These are phyloP conservation scores for Enteromius mattozi DNA, from an alignment of 2,797 vertebrate genomes.

Conservation along the genomic window DNA sequence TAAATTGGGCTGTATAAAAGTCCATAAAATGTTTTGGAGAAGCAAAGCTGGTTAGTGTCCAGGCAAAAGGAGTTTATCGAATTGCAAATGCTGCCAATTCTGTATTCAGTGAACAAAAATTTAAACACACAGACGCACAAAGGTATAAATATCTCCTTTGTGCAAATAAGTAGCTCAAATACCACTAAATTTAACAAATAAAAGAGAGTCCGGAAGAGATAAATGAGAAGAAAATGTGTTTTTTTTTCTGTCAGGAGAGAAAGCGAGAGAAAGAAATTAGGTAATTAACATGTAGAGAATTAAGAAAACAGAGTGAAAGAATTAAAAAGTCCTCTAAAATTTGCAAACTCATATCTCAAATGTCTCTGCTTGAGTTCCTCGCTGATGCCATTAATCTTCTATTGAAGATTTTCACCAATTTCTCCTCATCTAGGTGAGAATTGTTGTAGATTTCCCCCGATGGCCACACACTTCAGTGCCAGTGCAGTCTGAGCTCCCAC, in stretches of 20 bases:
- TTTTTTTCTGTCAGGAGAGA: not conserved
- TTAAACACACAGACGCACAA: not conserved
- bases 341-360: constrained; percentile 35
- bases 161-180: not conserved
- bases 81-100: constrained; percentile 76
- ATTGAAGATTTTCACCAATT: constrained; percentile 68
- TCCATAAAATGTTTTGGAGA: constrained; percentile 78
- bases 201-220: not conserved
- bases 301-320: constrained; percentile 10
- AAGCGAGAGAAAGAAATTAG: constrained; percentile 4
- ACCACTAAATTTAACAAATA: constrained; percentile 23
- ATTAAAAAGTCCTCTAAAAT: constrained; percentile 31
- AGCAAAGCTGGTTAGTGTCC: constrained; percentile 75
- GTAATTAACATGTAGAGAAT: constrained; percentile 29
- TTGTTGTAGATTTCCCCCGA: constrained; percentile 67
- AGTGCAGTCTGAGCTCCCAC: constrained; percentile 66
- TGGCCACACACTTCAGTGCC: constrained; percentile 55
- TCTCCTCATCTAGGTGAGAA: constrained; percentile 63
- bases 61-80: constrained; percentile 78
- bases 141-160: constrained; percentile 17
- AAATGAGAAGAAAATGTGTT: constrained; percentile 1
- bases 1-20: constrained; percentile 76
- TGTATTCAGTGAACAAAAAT: constrained; percentile 65
- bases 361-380: constrained; percentile 55
- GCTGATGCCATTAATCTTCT: constrained; percentile 69